Base-by-base conservation (phyloP, 1,140 invertebrate genomes). In the Acromyrmex heyeri region DNA sequence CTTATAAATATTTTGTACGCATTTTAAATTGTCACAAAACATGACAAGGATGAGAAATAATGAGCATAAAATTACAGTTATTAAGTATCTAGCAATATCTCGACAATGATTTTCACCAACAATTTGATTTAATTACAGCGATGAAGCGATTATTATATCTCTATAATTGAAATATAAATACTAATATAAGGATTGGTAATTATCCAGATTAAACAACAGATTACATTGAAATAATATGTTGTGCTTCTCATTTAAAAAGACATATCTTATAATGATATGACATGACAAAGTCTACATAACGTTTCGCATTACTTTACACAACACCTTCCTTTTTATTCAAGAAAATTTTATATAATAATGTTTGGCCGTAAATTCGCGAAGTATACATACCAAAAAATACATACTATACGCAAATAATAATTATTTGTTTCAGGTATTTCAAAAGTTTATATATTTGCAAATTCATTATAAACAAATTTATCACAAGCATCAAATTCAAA, bases 11-110 rank as follows among this genome's bases (percentile, higher is more conserved):
- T 7, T 10, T 61, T 18, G 14, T 10, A 24, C 1, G 2, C n/a
- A 8, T 61, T 82, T 73, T 48, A 61, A 73, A 82, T 73, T n/a
- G 3, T 72, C 8, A 14, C 79, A 82, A 82, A 82, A 82, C 38
- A 61, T 30, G 6, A 34, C 10, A n/a, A 50, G 34, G 3, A 57
- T 55, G 18, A 1, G 7, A 38, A 44, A 2, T 72, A 72, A 38
- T 59, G 8, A 10, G 30, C 30, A 6, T n/a, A 24, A 59, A 70
- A 72, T 82, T 72, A 59, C 12, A 61, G 24, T 30, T 30, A 16
- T 16, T 72, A 82, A 70, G 16, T 61, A 21, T 44, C 34, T 57
- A 27, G 18, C 30, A 34, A 55, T 69, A 50, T 18, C 24, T 30
- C 53, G 18, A 10, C 24, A 30, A 12, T 30, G 6, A 16, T 21